Conservation (phyloP, 2,888 invertebrate genomes). For the Orchesellides sinensis region DNA sequence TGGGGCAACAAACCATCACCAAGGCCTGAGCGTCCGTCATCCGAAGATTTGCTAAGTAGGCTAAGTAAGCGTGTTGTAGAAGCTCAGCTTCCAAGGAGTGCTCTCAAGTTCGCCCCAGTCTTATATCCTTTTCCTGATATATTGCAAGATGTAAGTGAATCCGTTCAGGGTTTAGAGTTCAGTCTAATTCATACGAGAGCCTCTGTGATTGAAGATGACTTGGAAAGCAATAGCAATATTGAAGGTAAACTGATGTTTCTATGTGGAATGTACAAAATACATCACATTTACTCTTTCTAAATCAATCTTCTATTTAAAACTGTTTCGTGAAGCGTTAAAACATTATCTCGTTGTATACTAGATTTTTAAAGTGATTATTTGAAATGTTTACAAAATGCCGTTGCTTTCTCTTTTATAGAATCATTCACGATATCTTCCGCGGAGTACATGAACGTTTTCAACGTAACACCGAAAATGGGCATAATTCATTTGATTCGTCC, state of each 20-base stretch:
- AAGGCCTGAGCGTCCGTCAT: constrained; percentile 34
- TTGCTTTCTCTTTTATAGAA: not conserved
- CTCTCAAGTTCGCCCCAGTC: constrained; percentile 51
- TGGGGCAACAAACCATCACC: constrained; percentile 55
- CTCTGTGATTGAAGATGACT: constrained; percentile 25
- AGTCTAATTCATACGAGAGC: constrained; percentile 44
- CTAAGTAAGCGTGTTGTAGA: constrained; percentile 43
- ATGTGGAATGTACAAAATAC: too few relatives aligned
- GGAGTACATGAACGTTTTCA: constrained; percentile 42
- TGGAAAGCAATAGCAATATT: constrained; percentile 29
- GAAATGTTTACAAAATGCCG: too few relatives aligned
- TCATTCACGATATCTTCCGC: constrained; percentile 15
- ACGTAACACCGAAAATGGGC: constrained; percentile 63
- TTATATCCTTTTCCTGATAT: constrained; percentile 67
- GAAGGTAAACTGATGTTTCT: too few relatives aligned
- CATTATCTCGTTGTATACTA: too few relatives aligned
- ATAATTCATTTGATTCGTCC: constrained; percentile 60
- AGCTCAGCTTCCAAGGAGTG: constrained; percentile 40
- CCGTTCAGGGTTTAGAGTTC: constrained; percentile 48
- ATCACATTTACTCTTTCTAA: too few relatives aligned
- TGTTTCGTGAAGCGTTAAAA: too few relatives aligned
- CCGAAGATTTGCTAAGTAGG: constrained; percentile 36
- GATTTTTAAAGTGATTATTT: too few relatives aligned
- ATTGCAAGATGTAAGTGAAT: constrained; percentile 65
- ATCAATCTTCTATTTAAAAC: too few relatives aligned